Conservation (phyloP, 2,113 vertebrate genomes). For the Corythaixoides concolor region DNA sequence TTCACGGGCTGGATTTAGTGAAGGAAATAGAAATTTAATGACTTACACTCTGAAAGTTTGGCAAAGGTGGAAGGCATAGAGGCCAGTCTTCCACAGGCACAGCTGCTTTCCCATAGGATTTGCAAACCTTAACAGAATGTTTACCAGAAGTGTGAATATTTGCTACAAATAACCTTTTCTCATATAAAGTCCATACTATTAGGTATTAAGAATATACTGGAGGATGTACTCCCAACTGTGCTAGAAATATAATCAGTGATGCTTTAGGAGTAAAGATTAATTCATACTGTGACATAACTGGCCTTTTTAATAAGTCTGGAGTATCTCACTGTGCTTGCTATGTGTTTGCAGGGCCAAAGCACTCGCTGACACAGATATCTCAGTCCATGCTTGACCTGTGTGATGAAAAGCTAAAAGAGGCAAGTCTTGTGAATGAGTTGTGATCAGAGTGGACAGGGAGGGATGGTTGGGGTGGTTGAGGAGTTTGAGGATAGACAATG, state of each 20-base stretch:
- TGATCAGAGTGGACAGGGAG: background rate
- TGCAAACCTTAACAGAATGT: background rate
- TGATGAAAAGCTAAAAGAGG: conserved; percentile 95
- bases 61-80: background rate
- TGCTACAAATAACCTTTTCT: background rate
- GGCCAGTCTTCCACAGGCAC: background rate
- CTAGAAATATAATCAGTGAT: background rate
- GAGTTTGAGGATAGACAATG: background rate
- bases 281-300: background rate
- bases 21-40: background rate
- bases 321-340: background rate
- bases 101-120: background rate
- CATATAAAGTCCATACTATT: background rate
- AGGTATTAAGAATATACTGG: background rate
- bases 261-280: background rate
- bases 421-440: conserved; percentile 57
- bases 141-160: background rate
- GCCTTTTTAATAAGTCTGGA: background rate
- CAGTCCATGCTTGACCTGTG: conserved; percentile 96
- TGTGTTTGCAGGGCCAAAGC: conserved; percentile 86
- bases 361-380: conserved; percentile 95
- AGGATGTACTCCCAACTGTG: background rate
- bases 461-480: background rate
- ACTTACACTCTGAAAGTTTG: background rate
- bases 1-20: background rate